Conservation (phyloP, 1,140 invertebrate genomes). For the Drosophila elegans region DNA sequence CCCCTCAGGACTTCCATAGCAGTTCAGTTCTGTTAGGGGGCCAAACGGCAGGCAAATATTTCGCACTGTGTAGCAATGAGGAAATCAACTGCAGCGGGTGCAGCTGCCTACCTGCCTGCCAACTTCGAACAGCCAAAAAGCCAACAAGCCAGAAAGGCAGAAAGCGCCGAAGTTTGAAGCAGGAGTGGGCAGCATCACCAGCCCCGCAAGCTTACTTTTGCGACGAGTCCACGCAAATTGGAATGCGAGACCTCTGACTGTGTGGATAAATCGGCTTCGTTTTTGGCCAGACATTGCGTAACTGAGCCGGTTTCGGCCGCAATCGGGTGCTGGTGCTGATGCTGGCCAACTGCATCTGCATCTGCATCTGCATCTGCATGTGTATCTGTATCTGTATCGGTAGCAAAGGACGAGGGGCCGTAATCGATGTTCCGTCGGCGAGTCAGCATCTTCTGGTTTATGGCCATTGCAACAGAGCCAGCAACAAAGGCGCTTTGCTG, state of each 20-base stretch:
- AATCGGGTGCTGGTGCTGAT: background rate
- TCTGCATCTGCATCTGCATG: constrained; percentile 17
- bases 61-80: constrained; percentile 56
- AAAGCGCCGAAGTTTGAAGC: constrained; percentile 6
- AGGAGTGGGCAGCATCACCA: constrained; percentile 42
- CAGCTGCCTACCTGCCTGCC: constrained; percentile 43
- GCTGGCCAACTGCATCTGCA: constrained; percentile 7
- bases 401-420: constrained; percentile 59
- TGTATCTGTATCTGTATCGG: constrained; percentile 19
- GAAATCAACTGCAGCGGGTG: constrained; percentile 66
- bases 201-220: constrained; percentile 22
- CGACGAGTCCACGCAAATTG: constrained; percentile 75
- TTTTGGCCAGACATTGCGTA: constrained; percentile 57
- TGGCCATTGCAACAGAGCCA: constrained; percentile 61
- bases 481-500: constrained; percentile 46
- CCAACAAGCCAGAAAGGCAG: constrained; percentile 2
- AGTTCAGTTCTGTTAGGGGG: background rate
- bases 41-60: constrained; percentile 1
- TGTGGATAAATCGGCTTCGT: constrained; percentile 59
- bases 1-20: background rate
- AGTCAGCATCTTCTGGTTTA: constrained; percentile 55
- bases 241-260: constrained; percentile 80
- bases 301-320: constrained; percentile 65
- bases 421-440: constrained; percentile 32
- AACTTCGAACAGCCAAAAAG: constrained; percentile 15